Base-by-base conservation (phyloP, 2,113 vertebrate genomes). In the Poicephalus meyeri region DNA sequence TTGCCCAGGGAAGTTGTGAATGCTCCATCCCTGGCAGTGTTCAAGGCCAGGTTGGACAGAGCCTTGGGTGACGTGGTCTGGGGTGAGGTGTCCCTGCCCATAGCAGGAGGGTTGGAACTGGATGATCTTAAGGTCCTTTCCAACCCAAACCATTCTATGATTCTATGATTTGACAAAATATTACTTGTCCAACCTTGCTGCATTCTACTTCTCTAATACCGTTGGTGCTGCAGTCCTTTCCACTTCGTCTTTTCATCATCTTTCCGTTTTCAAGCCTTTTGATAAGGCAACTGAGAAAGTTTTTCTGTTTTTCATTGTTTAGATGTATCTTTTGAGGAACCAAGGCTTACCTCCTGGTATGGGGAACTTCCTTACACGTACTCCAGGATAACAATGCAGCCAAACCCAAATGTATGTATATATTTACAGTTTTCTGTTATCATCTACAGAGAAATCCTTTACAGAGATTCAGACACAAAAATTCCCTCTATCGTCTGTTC, bases 321-420 rank as follows among this genome's bases (percentile, higher is more conserved):
- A 99, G 99, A 98, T 91, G 88, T 97, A 58, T 98, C 98, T 80
- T 99, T 99, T 64, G 97, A 97, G 61, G 99, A 99, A 80, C 99
- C 99, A 63, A 98, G 99, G 90, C 98, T 99, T 70, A 99, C 99
- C 47, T 99, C 98, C 82, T 99, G 99, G 99, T 99, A 98, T 70
- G 99, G 99, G 88, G 99, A 99, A 80, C 96, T 99, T 95, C 99
- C 99, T 33, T 99, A 99, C 78, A 99, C 98, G 0, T 99, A 99
- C n/a, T 98, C 99, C 85, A 97, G 79, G 81, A 98, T 99, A 93
- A 99, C 98, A 35, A 97, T 99, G 99, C 97, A 98, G 73, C 97
- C 99, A 88, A 99, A 99, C 92, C 80, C 98, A 83, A 97, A 99
- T 92, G 99, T 99, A 96, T 42, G 98, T 98, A 91, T 89, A 4